Base-by-base conservation (phyloP, 2,888 invertebrate species). In the Leucophenga montana region DNA sequence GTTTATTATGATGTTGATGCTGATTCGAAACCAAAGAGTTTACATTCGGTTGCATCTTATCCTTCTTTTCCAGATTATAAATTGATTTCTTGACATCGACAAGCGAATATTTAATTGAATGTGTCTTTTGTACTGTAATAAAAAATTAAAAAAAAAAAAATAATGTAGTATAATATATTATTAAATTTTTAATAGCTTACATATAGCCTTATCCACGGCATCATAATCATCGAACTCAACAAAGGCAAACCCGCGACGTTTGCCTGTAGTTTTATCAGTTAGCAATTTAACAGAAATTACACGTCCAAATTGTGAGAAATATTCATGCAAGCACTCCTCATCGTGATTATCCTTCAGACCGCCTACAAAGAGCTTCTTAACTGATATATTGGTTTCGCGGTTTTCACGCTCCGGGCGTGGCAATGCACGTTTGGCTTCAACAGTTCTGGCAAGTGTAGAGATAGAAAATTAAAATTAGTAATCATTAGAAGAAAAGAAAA, bases 161-260 rank as follows among this genome's bases (percentile, higher is more conserved):
- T n/a, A 27, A 14, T 18, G 1, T 31, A 27, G 4, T 3, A 44
- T 16, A 62, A 5, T 62, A 14, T 9, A 44, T 50, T 65, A 22
- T 64, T 48, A 14, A n/a, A 11, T 18, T 46, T 14, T n/a, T 27
- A 9, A 8, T 0, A 53, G 93, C 96, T 94, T 91, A 96, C 96
- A 92, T 83, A 97, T 96, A 86, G 97, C 94, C 90, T 97, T 98
- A 87, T 99, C 98, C 66, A 98, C 98, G 0, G 97, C 94, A 89
- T 99, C 98, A 87, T 98, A 97, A 88, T 99, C 98, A 85, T 97
- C 97, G 89, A 97, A 99, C 87, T 97, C 97, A 48, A 99, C 94
- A 88, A 98, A 98, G 22, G 96, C 98, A 89, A 98, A 99, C 3
- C 98, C 98, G 73, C 98, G 91, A 80, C 95, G 95, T 89, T 97